Base-by-base conservation (phyloP, 2,113 vertebrate species). In the Gallinago paraguaiae region DNA sequence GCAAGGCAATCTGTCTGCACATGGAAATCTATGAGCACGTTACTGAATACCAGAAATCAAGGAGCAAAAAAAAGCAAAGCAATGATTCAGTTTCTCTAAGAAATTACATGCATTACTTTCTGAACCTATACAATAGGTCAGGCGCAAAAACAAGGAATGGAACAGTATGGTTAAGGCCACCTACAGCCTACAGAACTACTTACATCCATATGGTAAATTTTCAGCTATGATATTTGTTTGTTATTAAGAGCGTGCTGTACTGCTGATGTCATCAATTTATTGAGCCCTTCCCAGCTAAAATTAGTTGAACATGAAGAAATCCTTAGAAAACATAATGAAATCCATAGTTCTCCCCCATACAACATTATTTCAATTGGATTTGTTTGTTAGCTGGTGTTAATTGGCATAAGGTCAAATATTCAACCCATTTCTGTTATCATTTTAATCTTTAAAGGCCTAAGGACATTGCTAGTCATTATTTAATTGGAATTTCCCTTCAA, bases 401-500 rank as follows among this genome's bases (percentile, higher is more conserved):
- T 45, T 92, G 93, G 81, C 77, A 39, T 48, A 53, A 92, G 48
- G 68, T 90, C 86, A 93, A 90, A 75, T 92, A 90, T 86, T 78
- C 82, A 78, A 31, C 39, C 33, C 45, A 37, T 60, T 92, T 68
- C 12, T 88, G 75, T 82, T 91, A 88, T 82, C 25, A 9, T 88
- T 84, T 86, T 92, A 45, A 75, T 83, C 79, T 93, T 74, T 90
- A 93, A 90, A 43, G 92, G 79, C 68, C 67, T 86, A 13, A 2
- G 6, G 72, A 74, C 48, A 84, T 88, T 81, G 70, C 43, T 30
- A 78, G 60, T 89, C 27, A 25, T 83, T 93, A 78, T 30, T 68
- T 92, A 91, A 78, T 71, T 87, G 89, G 89, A 95, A 95, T 95
- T 93, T 96, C 30, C 45, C 72, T 82, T 88, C 37, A 33, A 88